Evolutionary conservation across 2,113 vertebrate genomes (phyloP).

Genomic region (Oncorhynchus nerka): DNA sequence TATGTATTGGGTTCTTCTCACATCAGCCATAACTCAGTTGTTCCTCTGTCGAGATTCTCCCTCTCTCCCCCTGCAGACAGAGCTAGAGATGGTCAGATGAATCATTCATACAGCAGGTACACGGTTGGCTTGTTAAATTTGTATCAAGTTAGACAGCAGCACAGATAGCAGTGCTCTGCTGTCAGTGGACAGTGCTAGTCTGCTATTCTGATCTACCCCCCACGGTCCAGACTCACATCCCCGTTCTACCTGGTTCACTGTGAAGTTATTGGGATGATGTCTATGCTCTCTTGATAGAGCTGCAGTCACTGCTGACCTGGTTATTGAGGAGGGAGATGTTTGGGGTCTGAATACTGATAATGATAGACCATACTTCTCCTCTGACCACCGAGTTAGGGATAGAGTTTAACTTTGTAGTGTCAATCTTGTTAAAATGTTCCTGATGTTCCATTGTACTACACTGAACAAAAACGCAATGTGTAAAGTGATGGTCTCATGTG

Average conservation of each 20-base stretch:
- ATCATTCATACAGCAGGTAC: background rate
- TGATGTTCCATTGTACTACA: background rate
- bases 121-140: background rate
- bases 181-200: background rate
- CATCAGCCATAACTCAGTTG: background rate
- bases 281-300: background rate
- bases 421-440: background rate
- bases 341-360: background rate
- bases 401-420: background rate
- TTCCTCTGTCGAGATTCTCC: background rate
- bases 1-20: constrained; percentile 60
- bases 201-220: background rate
- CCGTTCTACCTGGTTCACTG: too few species aligned
- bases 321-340: too few species aligned
- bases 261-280: background rate
- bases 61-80: background rate
- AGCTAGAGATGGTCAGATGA: background rate
- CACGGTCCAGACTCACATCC: background rate
- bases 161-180: too few species aligned
- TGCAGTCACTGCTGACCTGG: too few species aligned
- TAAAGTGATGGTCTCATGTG: too few species aligned
- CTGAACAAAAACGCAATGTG: too few species aligned
- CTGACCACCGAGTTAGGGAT: background rate
- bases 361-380: background rate
- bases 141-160: too few species aligned